Conservation (phyloP, 2,797 vertebrate species). For the Moxostoma hubbsi region DNA sequence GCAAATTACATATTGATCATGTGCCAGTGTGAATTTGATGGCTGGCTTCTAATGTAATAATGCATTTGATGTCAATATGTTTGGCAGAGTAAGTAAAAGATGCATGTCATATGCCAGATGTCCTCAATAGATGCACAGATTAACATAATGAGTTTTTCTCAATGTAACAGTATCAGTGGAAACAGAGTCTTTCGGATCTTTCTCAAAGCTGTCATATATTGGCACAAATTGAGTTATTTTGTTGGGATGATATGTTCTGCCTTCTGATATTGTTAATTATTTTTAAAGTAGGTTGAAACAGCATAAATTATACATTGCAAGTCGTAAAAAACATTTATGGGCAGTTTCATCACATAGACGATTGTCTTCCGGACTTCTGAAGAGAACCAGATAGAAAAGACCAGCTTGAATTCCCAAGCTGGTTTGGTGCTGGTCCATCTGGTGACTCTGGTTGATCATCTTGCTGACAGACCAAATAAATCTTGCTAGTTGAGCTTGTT, state of each 20-base stretch:
- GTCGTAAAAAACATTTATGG: neutral
- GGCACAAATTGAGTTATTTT: constrained; percentile 2
- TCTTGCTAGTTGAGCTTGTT: too few species aligned
- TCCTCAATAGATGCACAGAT: constrained; percentile 36
- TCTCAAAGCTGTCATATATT: constrained; percentile 1
- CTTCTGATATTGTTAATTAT: constrained; percentile 3
- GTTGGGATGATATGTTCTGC: neutral
- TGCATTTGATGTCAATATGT: constrained; percentile 52
- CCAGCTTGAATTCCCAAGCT: too few species aligned
- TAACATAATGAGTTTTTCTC: constrained; percentile 53
- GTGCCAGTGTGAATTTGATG: constrained; percentile 55
- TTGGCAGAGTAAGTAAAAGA: constrained; percentile 49
- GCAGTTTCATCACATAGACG: constrained; percentile 14
- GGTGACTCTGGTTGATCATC: too few species aligned
- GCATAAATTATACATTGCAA: neutral
- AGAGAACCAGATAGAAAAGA: neutral
- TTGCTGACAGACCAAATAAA: too few species aligned
- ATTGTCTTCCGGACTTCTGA: constrained; percentile 9
- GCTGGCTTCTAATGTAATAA: constrained; percentile 41
- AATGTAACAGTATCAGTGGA: constrained; percentile 42
- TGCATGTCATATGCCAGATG: constrained; percentile 52
- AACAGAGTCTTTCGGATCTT: constrained; percentile 17
- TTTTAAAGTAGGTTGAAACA: neutral
- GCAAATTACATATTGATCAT: constrained; percentile 64
- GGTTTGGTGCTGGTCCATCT: too few species aligned